A percentile compares a stretch with the other conserved stretches of the same genome.
Conservation (phyloP, 1,140 invertebrate genomes). For the Asobara japonica region DNA sequence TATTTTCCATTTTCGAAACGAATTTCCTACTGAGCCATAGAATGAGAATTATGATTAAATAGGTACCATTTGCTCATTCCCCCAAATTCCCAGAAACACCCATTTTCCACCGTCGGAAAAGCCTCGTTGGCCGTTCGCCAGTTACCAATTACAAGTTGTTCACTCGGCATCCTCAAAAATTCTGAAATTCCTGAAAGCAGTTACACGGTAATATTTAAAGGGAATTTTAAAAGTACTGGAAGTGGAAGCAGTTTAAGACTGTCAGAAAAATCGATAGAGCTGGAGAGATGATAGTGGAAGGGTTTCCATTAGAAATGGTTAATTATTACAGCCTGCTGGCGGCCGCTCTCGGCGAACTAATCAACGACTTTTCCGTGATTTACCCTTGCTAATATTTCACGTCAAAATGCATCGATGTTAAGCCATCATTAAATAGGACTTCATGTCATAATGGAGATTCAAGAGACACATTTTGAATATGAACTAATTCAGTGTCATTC, state of each 20-base stretch:
- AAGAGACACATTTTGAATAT: too few relatives aligned
- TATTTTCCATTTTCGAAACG: not conserved
- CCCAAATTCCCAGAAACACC: not conserved
- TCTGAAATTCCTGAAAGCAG: not conserved
- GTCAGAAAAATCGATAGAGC: slow-evolving; percentile 4
- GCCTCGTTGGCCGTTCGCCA: slow-evolving; percentile 20
- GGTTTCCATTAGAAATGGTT: slow-evolving; percentile 24
- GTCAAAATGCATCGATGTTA: slow-evolving; percentile 1
- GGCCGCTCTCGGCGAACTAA: slow-evolving; percentile 2
- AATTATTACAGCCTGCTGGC: slow-evolving; percentile 6
- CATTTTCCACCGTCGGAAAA: slow-evolving; percentile 15
- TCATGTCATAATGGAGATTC: too few relatives aligned
- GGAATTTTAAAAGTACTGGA: not conserved
- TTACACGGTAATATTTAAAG: not conserved
- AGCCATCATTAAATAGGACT: not conserved
- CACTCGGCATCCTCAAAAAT: not conserved
- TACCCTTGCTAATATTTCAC: not conserved
- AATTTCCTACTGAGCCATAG: not conserved
- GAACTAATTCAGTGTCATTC: too few relatives aligned
- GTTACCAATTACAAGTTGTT: slow-evolving; percentile 27
- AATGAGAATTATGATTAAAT: not conserved
- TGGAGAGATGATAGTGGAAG: not conserved
- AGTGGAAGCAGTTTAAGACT: not conserved
- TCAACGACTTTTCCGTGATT: slow-evolving; percentile 15
- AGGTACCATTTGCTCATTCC: not conserved